These are phyloP conservation scores for Peromyscus californicus DNA, from an alignment of 2,113 vertebrate species.

Conservation along the genomic window DNA sequence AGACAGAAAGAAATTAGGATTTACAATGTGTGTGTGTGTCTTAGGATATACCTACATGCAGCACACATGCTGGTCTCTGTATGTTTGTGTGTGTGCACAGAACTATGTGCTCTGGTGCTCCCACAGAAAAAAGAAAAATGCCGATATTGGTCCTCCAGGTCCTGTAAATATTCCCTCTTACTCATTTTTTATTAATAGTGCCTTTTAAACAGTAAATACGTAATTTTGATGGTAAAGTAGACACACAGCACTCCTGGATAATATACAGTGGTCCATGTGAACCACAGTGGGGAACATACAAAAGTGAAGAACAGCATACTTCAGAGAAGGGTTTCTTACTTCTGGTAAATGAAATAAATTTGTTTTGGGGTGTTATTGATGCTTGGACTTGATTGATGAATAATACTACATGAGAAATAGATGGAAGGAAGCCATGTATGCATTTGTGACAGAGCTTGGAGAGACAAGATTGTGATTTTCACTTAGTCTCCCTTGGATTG, in stretches of 20 bases:
- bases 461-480: conserved; percentile 11
- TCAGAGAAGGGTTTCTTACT: neutral
- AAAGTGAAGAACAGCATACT: neutral
- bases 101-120: neutral
- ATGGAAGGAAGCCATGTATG: neutral
- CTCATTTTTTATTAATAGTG: neutral
- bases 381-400: neutral
- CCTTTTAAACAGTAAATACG: neutral
- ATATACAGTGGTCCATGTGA: neutral
- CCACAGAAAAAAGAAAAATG: neutral
- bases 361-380: neutral
- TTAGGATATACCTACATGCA: neutral
- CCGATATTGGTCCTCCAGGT: neutral
- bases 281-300: neutral
- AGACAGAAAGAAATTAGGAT: neutral
- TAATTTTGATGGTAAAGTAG: neutral
- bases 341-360: neutral
- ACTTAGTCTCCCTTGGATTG: neutral
- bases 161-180: neutral
- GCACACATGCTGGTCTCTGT: neutral
- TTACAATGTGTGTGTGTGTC: neutral
- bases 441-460: neutral
- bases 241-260: neutral
- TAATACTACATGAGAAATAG: neutral
- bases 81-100: neutral